phyloP scores from a whole-genome alignment of 2,888 invertebrate genomes.

The Hoplodrina blanda region DNA sequence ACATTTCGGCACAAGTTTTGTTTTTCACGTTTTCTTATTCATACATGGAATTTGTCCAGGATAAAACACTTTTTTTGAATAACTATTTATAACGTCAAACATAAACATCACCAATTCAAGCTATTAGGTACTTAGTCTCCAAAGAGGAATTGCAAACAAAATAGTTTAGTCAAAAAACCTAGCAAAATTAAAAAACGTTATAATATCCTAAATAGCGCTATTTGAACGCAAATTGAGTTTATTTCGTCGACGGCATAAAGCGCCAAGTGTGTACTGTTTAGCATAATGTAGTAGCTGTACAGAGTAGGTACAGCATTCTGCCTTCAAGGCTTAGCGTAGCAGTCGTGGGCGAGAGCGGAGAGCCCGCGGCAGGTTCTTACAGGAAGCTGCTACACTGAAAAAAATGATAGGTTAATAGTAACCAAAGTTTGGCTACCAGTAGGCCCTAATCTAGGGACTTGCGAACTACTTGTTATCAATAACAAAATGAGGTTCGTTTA shows the following conservation, averaged over 20 bases:
- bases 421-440: too few relatives aligned
- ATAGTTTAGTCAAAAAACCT: conserved; percentile 3
- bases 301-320: conserved; percentile 20
- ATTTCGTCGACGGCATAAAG: conserved; percentile 55
- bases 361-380: conserved; percentile 3
- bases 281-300: conserved; percentile 59
- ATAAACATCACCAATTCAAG: background rate
- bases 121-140: background rate
- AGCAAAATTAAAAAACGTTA: conserved; percentile 27
- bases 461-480: too few relatives aligned
- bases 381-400: conserved; percentile 13
- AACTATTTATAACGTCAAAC: background rate
- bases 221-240: conserved; percentile 61
- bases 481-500: too few relatives aligned
- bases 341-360: background rate
- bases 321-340: background rate
- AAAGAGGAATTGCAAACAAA: conserved; percentile 5
- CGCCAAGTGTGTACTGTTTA: conserved; percentile 47
- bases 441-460: too few relatives aligned
- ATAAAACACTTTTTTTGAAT: background rate
- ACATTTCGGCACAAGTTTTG: background rate
- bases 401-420: too few relatives aligned
- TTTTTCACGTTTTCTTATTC: conserved; percentile 5
- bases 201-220: conserved; percentile 46
- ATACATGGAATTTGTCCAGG: background rate